Base-by-base conservation (phyloP, 2,888 invertebrate species). In the Phortica okadai region DNA sequence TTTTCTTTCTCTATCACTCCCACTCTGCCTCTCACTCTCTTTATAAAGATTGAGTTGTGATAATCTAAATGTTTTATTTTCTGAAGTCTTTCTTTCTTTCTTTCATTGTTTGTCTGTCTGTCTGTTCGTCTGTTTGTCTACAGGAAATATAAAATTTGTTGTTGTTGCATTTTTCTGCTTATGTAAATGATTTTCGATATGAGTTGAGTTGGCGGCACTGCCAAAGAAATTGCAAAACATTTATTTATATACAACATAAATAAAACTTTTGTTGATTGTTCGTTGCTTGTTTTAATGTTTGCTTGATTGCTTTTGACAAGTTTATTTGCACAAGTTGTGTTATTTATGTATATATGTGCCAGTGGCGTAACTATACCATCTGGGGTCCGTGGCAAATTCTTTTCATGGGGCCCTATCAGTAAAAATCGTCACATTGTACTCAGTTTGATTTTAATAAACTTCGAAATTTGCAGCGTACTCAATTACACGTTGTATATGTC, bases 1-100 rank as follows among this genome's bases (percentile, higher is more conserved):
- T 21, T 62, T 50, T 50, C 14, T 50, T 6, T 50, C 14, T 50
- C 10, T 50, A 2, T 50, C 14, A 11, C 50, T 6, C 14, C 6
- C 14, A 2, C 14, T 3, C 14, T 50, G 6, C 10, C 2, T 50
- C 14, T 2, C 4, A 33, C 33, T 33, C 33, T 33, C 1, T 11
- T 50, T 25, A 7, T 25, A 21, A 62, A 21, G 62, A 62, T 62
- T 62, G 62, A 62, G 25, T 62, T 62, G 62, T 62, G 62, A 62
- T 62, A 62, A 21, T 16, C 62, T 25, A 62, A 62, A 62, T 62
- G 62, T 59, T 59, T 59, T 16, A 21, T 59, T 59, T 59, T 21
- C 16, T 8, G 59, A 16, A 21, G 10, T 25, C 21, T 10, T 62
- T 56, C 16, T 16, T 62, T 56, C 16, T 16, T 33, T 33, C 33